Conservation (phyloP, 2,888 invertebrate species). For the Melipona beecheii region DNA sequence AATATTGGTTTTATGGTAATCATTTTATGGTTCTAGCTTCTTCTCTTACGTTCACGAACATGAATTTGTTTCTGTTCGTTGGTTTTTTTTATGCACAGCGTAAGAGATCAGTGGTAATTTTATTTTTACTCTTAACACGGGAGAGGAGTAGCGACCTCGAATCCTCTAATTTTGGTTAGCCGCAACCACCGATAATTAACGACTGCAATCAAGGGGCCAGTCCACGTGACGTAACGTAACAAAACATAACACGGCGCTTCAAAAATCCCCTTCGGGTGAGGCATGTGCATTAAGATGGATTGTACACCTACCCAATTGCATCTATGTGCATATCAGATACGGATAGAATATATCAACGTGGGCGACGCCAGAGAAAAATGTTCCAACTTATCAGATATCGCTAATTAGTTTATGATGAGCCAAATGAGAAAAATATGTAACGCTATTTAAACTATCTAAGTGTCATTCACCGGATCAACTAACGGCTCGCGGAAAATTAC, state of each 20-base stretch:
- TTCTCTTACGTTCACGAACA: not conserved
- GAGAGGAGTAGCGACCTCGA: slow-evolving; percentile 59
- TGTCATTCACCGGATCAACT: slow-evolving; percentile 22
- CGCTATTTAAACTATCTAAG: slow-evolving; percentile 29
- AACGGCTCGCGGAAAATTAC: slow-evolving; percentile 43
- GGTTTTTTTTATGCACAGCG: not conserved
- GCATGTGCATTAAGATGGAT: slow-evolving; percentile 48
- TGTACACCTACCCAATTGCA: slow-evolving; percentile 29
- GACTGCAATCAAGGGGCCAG: slow-evolving; percentile 68
- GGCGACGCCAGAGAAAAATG: slow-evolving; percentile 23
- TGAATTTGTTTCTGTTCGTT: not conserved
- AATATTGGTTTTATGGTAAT: not conserved
- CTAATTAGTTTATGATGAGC: slow-evolving; percentile 57
- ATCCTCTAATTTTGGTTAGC: slow-evolving; percentile 71
- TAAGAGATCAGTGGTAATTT: slow-evolving; percentile 20
- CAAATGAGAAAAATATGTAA: slow-evolving; percentile 14
- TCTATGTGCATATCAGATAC: not conserved
- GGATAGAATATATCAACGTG: slow-evolving; percentile 1
- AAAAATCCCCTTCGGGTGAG: slow-evolving; percentile 34
- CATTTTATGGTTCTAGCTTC: slow-evolving; percentile 9
- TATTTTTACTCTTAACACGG: slow-evolving; percentile 54
- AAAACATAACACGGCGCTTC: slow-evolving; percentile 60
- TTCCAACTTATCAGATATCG: slow-evolving; percentile 52
- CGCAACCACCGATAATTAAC: slow-evolving; percentile 71
- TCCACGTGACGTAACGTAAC: slow-evolving; percentile 62